Percentiles rank a stretch among this genome's conserved stretches.
Conservation (phyloP, 2,797 vertebrate genomes). For the Hirundo rustica region DNA sequence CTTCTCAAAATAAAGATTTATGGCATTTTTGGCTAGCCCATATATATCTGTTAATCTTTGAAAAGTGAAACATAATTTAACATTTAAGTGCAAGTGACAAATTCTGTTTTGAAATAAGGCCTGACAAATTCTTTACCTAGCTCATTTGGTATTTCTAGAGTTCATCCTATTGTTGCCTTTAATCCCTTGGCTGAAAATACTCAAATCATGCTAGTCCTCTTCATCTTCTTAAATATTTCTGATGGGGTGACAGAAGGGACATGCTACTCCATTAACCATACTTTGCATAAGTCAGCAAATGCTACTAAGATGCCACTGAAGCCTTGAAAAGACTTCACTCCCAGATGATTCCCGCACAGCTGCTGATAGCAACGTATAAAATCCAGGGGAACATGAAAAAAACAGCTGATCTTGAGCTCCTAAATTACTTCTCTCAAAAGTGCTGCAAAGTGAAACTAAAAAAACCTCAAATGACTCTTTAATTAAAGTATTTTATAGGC, state of each 20-base stretch:
- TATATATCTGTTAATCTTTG: not conserved
- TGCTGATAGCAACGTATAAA: not conserved
- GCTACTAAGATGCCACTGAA: not conserved
- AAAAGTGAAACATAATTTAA: not conserved
- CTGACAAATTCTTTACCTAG: not conserved
- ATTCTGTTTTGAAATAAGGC: not conserved
- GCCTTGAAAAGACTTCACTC: not conserved
- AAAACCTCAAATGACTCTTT: not conserved
- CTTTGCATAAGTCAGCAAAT: not conserved
- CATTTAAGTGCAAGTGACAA: not conserved
- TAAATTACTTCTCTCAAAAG: not conserved
- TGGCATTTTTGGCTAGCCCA: not conserved
- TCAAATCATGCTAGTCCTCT: not conserved
- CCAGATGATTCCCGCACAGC: not conserved
- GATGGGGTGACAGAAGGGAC: not conserved
- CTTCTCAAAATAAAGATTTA: not conserved
- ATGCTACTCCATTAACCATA: not conserved
- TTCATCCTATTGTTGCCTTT: not conserved
- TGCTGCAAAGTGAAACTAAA: not conserved
- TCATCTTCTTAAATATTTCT: not conserved
- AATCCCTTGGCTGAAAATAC: not conserved
- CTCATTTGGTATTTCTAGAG: not conserved
- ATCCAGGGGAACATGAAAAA: not conserved
- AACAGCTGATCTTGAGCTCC: not conserved
- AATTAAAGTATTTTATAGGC: not conserved